phyloP scores from a whole-genome alignment of 2,797 vertebrate genomes.

The Austrolebias charrua region DNA sequence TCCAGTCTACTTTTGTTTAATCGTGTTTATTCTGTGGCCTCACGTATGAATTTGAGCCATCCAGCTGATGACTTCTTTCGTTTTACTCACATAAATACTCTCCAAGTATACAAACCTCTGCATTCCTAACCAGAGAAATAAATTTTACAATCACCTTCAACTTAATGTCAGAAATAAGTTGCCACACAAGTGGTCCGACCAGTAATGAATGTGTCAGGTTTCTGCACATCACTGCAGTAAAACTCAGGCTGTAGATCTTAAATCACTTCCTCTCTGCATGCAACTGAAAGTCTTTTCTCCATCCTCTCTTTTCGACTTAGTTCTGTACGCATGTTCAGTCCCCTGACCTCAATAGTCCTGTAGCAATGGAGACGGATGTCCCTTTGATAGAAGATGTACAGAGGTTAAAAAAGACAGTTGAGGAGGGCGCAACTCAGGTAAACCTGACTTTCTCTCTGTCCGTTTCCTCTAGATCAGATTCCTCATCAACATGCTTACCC shows the following conservation, averaged over 20 bases:
- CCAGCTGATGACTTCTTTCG: too few relatives aligned
- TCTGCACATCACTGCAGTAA: conserved; percentile 8
- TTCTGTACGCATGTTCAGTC: conserved; percentile 87
- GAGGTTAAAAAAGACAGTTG: conserved; percentile 94
- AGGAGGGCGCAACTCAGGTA: conserved; percentile 93
- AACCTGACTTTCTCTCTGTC: conserved; percentile 74
- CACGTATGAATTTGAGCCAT: too few relatives aligned
- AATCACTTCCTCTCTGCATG: conserved; percentile 70
- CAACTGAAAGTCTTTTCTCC: conserved; percentile 72
- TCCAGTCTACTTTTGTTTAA: too few relatives aligned
- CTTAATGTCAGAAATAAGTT: background rate
- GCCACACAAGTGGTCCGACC: background rate
- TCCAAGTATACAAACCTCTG: too few relatives aligned
- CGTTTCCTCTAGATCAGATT: conserved; percentile 26
- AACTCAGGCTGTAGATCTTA: conserved; percentile 1
- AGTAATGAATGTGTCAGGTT: background rate
- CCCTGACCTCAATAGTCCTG: conserved; percentile 89
- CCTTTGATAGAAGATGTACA: conserved; percentile 96
- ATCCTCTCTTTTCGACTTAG: conserved; percentile 79
- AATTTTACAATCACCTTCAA: background rate
- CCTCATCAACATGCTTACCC: conserved; percentile 12
- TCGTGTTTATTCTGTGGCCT: too few relatives aligned
- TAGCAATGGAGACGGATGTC: conserved; percentile 96
- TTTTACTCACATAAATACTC: too few relatives aligned
- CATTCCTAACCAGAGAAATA: too few relatives aligned